Percentiles rank a stretch among this genome's conserved stretches.
Conservation (phyloP, 2,113 vertebrate genomes). For the Equus quagga region DNA sequence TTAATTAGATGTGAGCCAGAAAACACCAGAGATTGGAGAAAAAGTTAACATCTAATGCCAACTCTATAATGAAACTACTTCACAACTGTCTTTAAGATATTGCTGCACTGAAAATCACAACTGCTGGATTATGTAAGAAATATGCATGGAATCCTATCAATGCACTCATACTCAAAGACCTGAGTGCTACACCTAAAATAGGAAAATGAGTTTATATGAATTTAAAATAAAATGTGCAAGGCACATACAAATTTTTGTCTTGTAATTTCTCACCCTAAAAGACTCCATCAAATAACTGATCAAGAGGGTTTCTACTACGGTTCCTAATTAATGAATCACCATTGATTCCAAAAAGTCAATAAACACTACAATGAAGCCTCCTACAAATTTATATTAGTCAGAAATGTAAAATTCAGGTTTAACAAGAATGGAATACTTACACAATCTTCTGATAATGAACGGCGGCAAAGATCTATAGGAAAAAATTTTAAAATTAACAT, state of each 20-base stretch:
- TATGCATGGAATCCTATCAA: not conserved
- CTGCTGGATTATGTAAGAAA: slow-evolving; percentile 9
- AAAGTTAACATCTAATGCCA: not conserved
- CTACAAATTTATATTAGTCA: slow-evolving; percentile 3
- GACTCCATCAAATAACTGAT: not conserved
- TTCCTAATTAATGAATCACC: not conserved
- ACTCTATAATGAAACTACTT: not conserved
- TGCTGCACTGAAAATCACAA: not conserved
- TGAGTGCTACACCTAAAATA: not conserved
- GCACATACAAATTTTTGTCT: not conserved
- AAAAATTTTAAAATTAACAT: slow-evolving; percentile 73
- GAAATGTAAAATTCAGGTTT: not conserved
- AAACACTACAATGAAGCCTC: not conserved
- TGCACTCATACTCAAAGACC: not conserved
- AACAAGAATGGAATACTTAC: slow-evolving; percentile 88
- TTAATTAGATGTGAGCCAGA: not conserved
- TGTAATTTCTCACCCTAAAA: slow-evolving; percentile 13
- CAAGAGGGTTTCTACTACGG: not conserved
- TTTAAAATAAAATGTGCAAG: slow-evolving; percentile 22
- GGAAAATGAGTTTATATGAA: slow-evolving; percentile 33
- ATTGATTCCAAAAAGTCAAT: slow-evolving; percentile 3
- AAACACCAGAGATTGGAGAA: not conserved
- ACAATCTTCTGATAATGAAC: slow-evolving; percentile 94
- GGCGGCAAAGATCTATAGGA: slow-evolving; percentile 93
- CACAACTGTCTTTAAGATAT: not conserved